phyloP scores from a whole-genome alignment of 1,140 invertebrate genomes.

The Belonocnema kinseyi region DNA sequence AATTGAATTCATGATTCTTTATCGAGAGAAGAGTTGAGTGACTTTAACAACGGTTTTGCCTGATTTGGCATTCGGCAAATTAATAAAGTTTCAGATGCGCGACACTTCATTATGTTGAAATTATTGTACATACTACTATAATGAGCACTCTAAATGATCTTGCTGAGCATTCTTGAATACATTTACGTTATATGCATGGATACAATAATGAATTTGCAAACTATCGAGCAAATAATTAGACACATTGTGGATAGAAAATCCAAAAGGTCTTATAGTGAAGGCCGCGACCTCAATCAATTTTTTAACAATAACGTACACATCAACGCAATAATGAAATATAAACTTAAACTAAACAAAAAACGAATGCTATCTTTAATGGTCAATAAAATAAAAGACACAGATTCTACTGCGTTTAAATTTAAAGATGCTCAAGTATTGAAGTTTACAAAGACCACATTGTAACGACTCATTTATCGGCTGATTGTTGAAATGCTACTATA shows the following conservation, averaged over 20 bases:
- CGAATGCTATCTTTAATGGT: neutral
- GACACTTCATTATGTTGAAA: too few species aligned
- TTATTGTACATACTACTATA: too few species aligned
- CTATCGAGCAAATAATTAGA: too few species aligned
- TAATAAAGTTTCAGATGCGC: too few species aligned
- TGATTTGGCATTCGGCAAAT: too few species aligned
- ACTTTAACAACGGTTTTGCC: neutral
- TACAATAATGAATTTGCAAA: too few species aligned
- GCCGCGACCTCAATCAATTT: neutral
- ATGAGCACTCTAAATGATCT: too few species aligned
- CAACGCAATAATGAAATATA: neutral
- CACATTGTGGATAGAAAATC: too few species aligned
- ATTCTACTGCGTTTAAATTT: neutral
- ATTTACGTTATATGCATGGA: too few species aligned
- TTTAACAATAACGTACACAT: neutral
- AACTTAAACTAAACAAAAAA: neutral
- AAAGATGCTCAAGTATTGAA: neutral
- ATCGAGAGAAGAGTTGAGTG: neutral
- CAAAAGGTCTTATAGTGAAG: too few species aligned
- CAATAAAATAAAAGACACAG: neutral
- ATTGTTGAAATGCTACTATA: slow-evolving; percentile 20
- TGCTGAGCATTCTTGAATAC: too few species aligned
- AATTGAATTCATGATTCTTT: slow-evolving; percentile 4
- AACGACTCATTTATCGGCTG: neutral
- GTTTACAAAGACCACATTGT: neutral